Percentiles rank a stretch among this genome's conserved stretches.
These are phyloP conservation scores for Ernsta delagoae DNA, from an alignment of 2,888 invertebrate species.

Conservation along the genomic window DNA sequence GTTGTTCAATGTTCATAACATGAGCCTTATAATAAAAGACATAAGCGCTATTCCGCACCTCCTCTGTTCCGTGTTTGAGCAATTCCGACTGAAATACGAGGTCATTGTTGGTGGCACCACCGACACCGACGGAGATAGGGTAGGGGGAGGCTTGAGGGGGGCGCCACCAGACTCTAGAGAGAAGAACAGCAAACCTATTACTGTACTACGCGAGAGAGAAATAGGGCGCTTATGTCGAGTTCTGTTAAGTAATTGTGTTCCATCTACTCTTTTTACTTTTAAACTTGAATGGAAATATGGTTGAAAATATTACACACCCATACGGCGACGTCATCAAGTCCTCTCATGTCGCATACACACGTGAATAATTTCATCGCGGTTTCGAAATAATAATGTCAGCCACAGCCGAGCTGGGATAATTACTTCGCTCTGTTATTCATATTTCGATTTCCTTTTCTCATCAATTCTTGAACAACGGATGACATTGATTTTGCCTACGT, in stretches of 20 bases:
- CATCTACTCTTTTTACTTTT: slow-evolving; percentile 69
- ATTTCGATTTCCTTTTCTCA: slow-evolving; percentile 38
- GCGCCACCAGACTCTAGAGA: slow-evolving; percentile 53
- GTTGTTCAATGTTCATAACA: slow-evolving; percentile 31
- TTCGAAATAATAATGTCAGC: slow-evolving; percentile 33
- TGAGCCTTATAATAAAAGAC: slow-evolving; percentile 42
- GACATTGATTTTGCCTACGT: slow-evolving; percentile 28
- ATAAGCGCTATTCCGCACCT: slow-evolving; percentile 70
- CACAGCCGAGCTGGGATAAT: slow-evolving; percentile 32
- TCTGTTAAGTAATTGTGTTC: slow-evolving; percentile 81
- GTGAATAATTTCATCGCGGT: slow-evolving; percentile 20
- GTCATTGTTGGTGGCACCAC: slow-evolving; percentile 83
- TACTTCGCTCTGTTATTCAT: slow-evolving; percentile 37
- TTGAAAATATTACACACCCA: slow-evolving; percentile 32
- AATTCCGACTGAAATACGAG: slow-evolving; percentile 83
- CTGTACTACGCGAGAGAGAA: slow-evolving; percentile 79
- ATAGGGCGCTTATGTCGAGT: slow-evolving; percentile 77
- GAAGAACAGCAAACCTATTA: slow-evolving; percentile 74
- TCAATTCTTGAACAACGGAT: slow-evolving; percentile 36
- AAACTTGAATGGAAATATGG: slow-evolving; percentile 58
- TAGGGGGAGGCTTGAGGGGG: slow-evolving; percentile 55
- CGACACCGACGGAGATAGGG: slow-evolving; percentile 70
- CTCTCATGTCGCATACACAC: slow-evolving; percentile 14
- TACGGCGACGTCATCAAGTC: slow-evolving; percentile 12
- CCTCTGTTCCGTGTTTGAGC: slow-evolving; percentile 80